phyloP scores from a whole-genome alignment of 2,888 invertebrate genomes.

The Latheticus oryzae region DNA sequence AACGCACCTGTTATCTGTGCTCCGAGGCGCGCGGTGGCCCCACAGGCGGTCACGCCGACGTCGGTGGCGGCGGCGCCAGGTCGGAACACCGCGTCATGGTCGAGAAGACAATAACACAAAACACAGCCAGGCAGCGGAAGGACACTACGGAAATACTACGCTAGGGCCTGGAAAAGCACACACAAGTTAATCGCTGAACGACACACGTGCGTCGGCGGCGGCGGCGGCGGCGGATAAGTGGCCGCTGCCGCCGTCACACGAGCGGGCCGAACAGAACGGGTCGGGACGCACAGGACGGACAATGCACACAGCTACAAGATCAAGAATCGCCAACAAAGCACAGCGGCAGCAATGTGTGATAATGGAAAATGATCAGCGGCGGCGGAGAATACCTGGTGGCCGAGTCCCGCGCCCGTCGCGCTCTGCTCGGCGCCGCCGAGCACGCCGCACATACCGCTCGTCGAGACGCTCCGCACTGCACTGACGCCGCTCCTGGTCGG shows the following conservation, averaged over 20 bases:
- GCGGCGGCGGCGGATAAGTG: conserved; percentile 29
- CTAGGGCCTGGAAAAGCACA: conserved; percentile 52
- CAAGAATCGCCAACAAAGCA: conserved; percentile 34
- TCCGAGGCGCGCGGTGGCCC: conserved; percentile 30
- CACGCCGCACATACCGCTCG: conserved; percentile 60
- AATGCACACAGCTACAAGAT: conserved; percentile 34
- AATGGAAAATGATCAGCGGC: conserved; percentile 8
- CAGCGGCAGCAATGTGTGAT: conserved; percentile 20
- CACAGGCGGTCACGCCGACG: conserved; percentile 29
- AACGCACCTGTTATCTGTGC: conserved; percentile 55
- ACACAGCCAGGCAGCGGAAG: conserved; percentile 47
- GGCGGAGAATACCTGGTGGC: conserved; percentile 50
- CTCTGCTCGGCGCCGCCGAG: conserved; percentile 53
- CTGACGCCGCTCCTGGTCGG: conserved; percentile 55
- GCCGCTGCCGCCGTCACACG: conserved; percentile 42
- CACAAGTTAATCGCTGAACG: conserved; percentile 47
- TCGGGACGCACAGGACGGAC: conserved; percentile 45
- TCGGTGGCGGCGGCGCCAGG: conserved; percentile 24
- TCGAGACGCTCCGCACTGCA: conserved; percentile 62
- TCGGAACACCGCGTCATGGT: conserved; percentile 27
- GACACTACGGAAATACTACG: conserved; percentile 46
- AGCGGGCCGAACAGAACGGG: conserved; percentile 46
- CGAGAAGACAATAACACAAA: conserved; percentile 44
- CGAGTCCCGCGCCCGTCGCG: conserved; percentile 59
- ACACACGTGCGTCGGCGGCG: conserved; percentile 46